Conservation (phyloP, 2,797 vertebrate genomes). For the Sitta carolinensis region DNA sequence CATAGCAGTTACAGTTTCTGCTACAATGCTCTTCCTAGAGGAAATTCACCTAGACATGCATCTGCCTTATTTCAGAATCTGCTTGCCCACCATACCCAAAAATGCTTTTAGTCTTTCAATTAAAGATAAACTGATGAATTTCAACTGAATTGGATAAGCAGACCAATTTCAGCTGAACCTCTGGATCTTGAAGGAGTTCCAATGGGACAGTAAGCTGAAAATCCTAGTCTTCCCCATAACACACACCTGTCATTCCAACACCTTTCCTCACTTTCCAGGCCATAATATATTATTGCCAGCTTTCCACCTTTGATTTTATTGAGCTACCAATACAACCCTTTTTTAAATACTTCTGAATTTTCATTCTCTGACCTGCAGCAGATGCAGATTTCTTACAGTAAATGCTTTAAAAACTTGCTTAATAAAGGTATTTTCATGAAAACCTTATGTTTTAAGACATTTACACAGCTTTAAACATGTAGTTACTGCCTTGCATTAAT, state of each 20-base stretch:
- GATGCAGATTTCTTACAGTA: accelerated
- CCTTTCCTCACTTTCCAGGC: background rate
- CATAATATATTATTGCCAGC: background rate
- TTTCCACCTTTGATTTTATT: background rate
- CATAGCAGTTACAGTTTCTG: background rate
- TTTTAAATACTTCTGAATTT: background rate
- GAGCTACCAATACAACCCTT: background rate
- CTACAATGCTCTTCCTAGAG: background rate
- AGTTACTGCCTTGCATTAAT: background rate
- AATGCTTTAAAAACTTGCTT: background rate
- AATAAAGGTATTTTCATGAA: background rate
- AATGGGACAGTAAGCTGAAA: background rate
- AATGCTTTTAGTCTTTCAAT: background rate
- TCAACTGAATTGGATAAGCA: background rate
- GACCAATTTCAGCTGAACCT: background rate
- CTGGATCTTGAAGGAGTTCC: background rate
- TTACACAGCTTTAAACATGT: background rate
- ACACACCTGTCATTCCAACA: background rate
- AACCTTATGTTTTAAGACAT: background rate
- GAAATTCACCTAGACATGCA: background rate
- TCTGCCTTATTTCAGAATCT: background rate
- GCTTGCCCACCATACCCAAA: background rate
- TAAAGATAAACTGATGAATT: background rate
- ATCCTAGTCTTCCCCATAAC: background rate
- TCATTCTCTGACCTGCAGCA: background rate